phyloP scores from a whole-genome alignment of 2,797 vertebrate genomes.

The Hypotaenidia okinawae region DNA sequence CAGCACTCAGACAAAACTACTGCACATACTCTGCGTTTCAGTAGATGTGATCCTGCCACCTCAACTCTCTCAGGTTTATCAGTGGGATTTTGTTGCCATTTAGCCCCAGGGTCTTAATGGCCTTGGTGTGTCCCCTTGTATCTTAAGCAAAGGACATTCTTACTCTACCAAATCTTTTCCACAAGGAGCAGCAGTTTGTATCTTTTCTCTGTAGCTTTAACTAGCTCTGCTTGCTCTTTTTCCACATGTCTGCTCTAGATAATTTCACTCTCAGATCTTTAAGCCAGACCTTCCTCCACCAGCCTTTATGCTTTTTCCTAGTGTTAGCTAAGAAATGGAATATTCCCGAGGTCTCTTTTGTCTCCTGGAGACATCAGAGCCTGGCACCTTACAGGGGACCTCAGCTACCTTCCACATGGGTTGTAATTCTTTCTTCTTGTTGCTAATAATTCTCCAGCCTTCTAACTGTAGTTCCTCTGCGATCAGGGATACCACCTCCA shows the following conservation, averaged over 20 bases:
- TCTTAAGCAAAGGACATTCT: neutral
- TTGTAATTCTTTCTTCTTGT: neutral
- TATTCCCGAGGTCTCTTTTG: neutral
- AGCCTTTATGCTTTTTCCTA: neutral
- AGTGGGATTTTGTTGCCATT: neutral
- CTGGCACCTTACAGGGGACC: neutral
- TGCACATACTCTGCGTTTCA: neutral
- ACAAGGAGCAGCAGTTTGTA: neutral
- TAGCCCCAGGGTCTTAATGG: neutral
- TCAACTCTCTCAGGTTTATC: neutral
- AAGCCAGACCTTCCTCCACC: neutral
- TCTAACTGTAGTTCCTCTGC: neutral
- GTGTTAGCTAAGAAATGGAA: neutral
- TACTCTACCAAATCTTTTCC: neutral
- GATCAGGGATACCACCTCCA: neutral
- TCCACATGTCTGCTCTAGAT: neutral
- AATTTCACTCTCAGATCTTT: neutral
- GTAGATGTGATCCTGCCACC: neutral
- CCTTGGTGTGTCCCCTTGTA: neutral
- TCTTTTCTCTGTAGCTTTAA: neutral
- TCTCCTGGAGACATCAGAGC: neutral
- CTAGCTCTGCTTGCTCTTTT: neutral
- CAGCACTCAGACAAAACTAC: neutral
- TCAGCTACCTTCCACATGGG: neutral
- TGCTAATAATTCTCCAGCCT: neutral